phyloP scores from a whole-genome alignment of 2,113 vertebrate species.

The Trematomus loennbergii region DNA sequence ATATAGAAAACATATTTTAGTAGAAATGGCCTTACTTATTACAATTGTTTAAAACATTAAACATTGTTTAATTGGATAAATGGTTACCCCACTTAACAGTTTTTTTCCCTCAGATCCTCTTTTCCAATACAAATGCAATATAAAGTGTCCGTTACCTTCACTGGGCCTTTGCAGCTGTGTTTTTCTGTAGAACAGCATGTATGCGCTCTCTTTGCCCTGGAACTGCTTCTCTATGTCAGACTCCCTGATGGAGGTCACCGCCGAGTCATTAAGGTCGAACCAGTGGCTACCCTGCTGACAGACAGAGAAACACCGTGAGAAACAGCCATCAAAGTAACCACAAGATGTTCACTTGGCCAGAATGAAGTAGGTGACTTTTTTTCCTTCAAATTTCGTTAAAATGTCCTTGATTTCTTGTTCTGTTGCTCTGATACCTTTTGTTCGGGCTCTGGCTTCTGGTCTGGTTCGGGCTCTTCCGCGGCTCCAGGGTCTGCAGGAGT shows the following conservation, averaged over 20 bases:
- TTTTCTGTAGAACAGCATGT: constrained; percentile 98
- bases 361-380: background rate
- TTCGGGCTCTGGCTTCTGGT: constrained; percentile 42
- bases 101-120: background rate
- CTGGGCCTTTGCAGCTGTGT: constrained; percentile 87
- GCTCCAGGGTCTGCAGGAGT: constrained; percentile 7
- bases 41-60: too few species aligned
- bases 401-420: background rate
- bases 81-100: background rate
- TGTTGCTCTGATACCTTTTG: constrained; percentile 48
- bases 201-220: constrained; percentile 97
- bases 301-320: constrained; percentile 48
- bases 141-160: constrained; percentile 84
- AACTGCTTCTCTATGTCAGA: constrained; percentile 94
- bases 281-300: constrained; percentile 84
- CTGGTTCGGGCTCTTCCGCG: constrained; percentile 33
- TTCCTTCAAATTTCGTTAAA: background rate
- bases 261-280: constrained; percentile 96
- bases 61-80: too few species aligned
- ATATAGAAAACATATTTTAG: constrained; percentile 27
- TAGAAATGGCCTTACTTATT: background rate
- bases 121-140: constrained; percentile 11
- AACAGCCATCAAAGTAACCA: constrained; percentile 29
- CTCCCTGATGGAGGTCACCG: constrained; percentile 91
- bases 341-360: background rate